Evolutionary conservation across 2,797 vertebrate genomes (phyloP).

Genomic region (Telmatherina bonti): DNA sequence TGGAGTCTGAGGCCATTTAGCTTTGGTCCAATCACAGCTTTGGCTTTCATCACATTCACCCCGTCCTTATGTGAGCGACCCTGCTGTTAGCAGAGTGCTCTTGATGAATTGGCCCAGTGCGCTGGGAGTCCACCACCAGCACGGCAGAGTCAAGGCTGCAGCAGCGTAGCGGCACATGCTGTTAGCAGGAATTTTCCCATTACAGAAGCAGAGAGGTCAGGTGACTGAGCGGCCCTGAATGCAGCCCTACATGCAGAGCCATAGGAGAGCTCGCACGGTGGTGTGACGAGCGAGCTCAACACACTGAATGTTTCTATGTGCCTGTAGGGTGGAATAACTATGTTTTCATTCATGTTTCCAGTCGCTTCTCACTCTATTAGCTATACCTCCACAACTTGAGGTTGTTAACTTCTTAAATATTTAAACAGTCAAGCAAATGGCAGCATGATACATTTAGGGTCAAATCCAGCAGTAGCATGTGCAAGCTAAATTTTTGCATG

Average conservation of each 20-base stretch:
- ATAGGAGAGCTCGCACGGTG: background rate
- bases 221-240: constrained; percentile 33
- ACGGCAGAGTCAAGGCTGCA: constrained; percentile 68
- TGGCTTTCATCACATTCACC: constrained; percentile 71
- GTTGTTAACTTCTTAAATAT: no score
- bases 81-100: constrained; percentile 52
- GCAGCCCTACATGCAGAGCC: background rate
- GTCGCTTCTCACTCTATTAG: no score
- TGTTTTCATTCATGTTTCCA: no score
- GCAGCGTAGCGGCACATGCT: constrained; percentile 30
- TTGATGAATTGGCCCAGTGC: constrained; percentile 76
- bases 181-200: constrained; percentile 27
- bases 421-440: no score
- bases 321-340: no score
- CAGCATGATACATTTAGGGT: no score
- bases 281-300: background rate
- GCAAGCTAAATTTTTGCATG: no score
- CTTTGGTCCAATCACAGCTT: constrained; percentile 68
- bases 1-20: constrained; percentile 45
- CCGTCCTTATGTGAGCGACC: constrained; percentile 70
- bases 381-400: no score
- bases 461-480: no score
- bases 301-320: background rate
- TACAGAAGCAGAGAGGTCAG: constrained; percentile 37
- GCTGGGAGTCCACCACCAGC: constrained; percentile 57